A percentile compares a stretch with the other conserved stretches of the same genome.
phyloP scores from a whole-genome alignment of 2,888 invertebrate genomes.

The Pachycephus smyrnensis region DNA sequence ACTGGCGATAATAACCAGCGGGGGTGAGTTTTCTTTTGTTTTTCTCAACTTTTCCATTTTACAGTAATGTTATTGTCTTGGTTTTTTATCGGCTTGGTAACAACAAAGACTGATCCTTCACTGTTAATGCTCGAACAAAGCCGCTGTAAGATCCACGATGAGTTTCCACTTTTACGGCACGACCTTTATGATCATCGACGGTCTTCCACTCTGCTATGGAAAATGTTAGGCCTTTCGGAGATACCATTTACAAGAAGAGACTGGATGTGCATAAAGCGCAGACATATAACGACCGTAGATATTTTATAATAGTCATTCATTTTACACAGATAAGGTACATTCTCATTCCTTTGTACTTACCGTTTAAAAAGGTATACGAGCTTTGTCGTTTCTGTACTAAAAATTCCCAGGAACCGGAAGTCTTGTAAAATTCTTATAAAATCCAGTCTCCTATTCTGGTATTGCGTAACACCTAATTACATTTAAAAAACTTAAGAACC shows the following conservation, averaged over 20 bases:
- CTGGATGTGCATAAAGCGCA: background rate
- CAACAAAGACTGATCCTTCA: background rate
- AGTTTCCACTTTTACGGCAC: background rate
- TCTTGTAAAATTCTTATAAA: background rate
- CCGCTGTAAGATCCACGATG: background rate
- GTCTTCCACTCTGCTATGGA: background rate
- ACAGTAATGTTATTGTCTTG: background rate
- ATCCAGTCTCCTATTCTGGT: background rate
- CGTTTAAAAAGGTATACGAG: background rate
- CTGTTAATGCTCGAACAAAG: background rate
- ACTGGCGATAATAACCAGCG: conserved; percentile 50
- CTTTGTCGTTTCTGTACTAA: background rate
- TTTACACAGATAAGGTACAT: background rate
- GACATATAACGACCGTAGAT: background rate
- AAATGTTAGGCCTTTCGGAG: background rate
- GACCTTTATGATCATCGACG: conserved; percentile 1
- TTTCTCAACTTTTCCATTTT: background rate
- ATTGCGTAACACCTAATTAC: background rate
- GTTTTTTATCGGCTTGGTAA: background rate
- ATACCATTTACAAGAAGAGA: background rate
- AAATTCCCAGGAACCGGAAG: background rate
- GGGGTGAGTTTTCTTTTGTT: conserved; percentile 49
- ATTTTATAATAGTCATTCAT: background rate
- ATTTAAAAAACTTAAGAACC: background rate
- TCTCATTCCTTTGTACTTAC: background rate